Conservation (phyloP, 1,140 invertebrate species). For the Hylyphantes graminicola region DNA sequence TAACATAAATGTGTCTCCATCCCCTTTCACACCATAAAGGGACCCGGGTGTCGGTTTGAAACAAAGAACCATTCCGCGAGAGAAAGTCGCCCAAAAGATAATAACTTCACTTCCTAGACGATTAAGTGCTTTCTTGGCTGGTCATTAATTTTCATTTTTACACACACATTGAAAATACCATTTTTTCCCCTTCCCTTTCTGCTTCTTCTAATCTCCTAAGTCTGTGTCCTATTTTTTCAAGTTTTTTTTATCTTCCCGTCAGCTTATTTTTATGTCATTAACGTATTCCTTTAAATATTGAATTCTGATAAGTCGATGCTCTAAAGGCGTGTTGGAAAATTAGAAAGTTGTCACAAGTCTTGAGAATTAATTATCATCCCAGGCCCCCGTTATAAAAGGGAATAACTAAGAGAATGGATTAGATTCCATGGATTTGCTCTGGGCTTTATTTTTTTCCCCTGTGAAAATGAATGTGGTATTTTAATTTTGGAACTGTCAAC, state of each 20-base stretch:
- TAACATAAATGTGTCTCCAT: too few species aligned
- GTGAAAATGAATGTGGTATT: too few species aligned
- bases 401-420: constrained; percentile 26
- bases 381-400: background rate
- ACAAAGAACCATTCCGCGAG: constrained; percentile 42
- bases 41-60: background rate
- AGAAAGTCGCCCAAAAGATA: constrained; percentile 45
- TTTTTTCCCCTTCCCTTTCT: constrained; percentile 26
- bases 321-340: constrained; percentile 57
- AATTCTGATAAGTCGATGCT: constrained; percentile 58
- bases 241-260: constrained; percentile 5
- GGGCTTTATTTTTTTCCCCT: too few species aligned
- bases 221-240: constrained; percentile 20
- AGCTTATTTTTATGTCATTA: constrained; percentile 58
- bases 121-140: constrained; percentile 57
- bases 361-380: constrained; percentile 48
- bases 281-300: constrained; percentile 60
- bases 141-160: constrained; percentile 61
- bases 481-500: too few species aligned
- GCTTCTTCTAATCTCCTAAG: constrained; percentile 16
- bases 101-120: constrained; percentile 59
- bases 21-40: background rate
- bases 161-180: constrained; percentile 54
- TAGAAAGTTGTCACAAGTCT: constrained; percentile 50
- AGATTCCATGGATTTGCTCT: constrained; percentile 10